A percentile compares a stretch with the other conserved stretches of the same genome.
Evolutionary conservation across 2,888 invertebrate species (phyloP).

Genomic region (Zygaena filipendulae): DNA sequence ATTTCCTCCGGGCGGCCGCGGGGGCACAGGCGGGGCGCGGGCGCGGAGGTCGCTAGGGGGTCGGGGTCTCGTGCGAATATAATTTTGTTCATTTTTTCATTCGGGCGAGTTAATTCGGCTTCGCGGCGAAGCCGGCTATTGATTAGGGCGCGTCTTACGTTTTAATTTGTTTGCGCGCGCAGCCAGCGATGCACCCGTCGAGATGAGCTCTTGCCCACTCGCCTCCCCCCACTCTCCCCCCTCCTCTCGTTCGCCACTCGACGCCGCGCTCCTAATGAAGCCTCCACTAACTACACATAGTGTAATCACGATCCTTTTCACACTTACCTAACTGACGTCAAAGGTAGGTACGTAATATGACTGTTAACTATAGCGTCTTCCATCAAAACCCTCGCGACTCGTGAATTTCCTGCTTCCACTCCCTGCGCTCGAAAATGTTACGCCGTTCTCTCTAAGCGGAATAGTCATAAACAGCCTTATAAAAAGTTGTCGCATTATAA

Average conservation of each 20-base stretch:
- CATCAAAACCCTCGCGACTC: no score
- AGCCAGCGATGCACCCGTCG: slow-evolving; percentile 58
- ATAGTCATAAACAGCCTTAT: no score
- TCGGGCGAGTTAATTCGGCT: slow-evolving; percentile 68
- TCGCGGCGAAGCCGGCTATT: slow-evolving; percentile 65
- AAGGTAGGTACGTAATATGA: no score
- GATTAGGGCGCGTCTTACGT: slow-evolving; percentile 70
- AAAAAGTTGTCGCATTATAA: no score
- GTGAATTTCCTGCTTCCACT: no score
- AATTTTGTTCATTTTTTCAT: slow-evolving; percentile 70
- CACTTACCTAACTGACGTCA: slow-evolving; percentile 33
- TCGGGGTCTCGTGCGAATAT: slow-evolving; percentile 66
- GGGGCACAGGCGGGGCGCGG: slow-evolving; percentile 23
- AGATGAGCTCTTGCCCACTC: slow-evolving; percentile 41
- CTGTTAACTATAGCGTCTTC: no score
- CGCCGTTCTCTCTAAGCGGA: no score
- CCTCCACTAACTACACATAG: slow-evolving; percentile 47
- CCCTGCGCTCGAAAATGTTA: no score
- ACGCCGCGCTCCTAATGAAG: slow-evolving; percentile 46
- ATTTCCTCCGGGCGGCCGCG: slow-evolving; percentile 58
- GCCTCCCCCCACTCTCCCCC: slow-evolving; percentile 20
- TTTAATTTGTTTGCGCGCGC: slow-evolving; percentile 70
- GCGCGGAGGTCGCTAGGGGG: slow-evolving; percentile 32
- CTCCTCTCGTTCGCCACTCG: slow-evolving; percentile 20
- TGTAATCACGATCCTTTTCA: slow-evolving; percentile 52